Evolutionary conservation across 1,140 invertebrate genomes (phyloP).

Genomic region (Drosophila parabipectinata): DNA sequence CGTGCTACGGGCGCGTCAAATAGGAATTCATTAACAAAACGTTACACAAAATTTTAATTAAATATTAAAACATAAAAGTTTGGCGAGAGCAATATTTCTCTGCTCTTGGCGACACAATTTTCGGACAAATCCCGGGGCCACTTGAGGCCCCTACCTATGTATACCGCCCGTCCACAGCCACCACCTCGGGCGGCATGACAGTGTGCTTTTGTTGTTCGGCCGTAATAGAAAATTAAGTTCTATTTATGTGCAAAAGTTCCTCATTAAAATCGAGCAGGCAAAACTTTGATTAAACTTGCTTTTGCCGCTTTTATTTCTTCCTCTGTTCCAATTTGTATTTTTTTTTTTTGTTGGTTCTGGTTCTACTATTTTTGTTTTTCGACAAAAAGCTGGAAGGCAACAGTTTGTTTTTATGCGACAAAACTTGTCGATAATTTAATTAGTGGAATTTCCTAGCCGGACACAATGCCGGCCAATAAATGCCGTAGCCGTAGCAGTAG

Average conservation of each 20-base stretch:
- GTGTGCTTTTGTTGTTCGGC: conserved; percentile 37
- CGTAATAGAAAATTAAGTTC: conserved; percentile 68
- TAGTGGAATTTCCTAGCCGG: conserved; percentile 52
- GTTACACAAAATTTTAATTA: conserved; percentile 82
- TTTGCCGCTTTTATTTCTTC: conserved; percentile 21
- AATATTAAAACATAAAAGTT: conserved; percentile 80
- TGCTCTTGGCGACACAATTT: conserved; percentile 39
- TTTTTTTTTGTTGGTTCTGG: conserved; percentile 4
- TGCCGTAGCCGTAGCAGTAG: conserved; percentile 16
- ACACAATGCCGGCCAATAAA: conserved; percentile 37
- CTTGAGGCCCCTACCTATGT: conserved; percentile 12
- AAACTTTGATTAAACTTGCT: conserved; percentile 63
- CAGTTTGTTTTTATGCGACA: conserved; percentile 63
- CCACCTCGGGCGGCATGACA: conserved; percentile 29
- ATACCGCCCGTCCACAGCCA: not conserved
- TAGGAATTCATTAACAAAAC: conserved; percentile 82
- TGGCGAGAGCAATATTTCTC: conserved; percentile 57
- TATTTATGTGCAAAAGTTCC: conserved; percentile 51
- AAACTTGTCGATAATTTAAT: conserved; percentile 72
- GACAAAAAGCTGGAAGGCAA: conserved; percentile 16
- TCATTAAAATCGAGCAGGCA: conserved; percentile 59
- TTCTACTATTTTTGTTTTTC: conserved; percentile 4
- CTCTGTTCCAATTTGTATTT: conserved; percentile 1
- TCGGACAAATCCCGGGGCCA: conserved; percentile 19
- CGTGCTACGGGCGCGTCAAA: conserved; percentile 77